A percentile compares a stretch with the other conserved stretches of the same genome.
Conservation (phyloP, 2,888 invertebrate species). For the Choreutis nemorana region DNA sequence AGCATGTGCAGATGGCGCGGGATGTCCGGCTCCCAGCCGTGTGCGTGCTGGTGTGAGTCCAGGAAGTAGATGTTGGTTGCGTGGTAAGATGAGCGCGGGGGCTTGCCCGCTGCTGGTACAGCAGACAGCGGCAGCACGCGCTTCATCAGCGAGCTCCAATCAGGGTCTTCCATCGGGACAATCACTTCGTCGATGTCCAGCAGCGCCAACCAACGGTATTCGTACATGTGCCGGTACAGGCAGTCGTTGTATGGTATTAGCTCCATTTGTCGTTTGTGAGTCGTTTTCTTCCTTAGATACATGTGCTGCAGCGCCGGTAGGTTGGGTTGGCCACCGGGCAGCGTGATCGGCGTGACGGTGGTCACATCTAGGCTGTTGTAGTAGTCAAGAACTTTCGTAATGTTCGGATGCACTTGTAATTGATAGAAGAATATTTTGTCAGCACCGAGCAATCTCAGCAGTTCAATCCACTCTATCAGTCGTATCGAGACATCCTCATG, state of each 20-base stretch:
- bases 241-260: slow-evolving; percentile 97
- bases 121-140: slow-evolving; percentile 72
- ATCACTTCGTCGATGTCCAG: slow-evolving; percentile 95
- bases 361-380: slow-evolving; percentile 74
- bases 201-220: slow-evolving; percentile 87
- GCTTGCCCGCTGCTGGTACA: slow-evolving; percentile 52
- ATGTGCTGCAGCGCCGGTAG: slow-evolving; percentile 87
- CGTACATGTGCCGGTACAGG: slow-evolving; percentile 89
- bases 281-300: slow-evolving; percentile 89
- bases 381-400: slow-evolving; percentile 79
- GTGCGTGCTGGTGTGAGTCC: slow-evolving; percentile 83
- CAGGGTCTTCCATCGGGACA: slow-evolving; percentile 81
- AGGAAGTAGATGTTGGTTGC: slow-evolving; percentile 93
- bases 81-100: slow-evolving; percentile 80
- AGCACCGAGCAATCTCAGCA: slow-evolving; percentile 85
- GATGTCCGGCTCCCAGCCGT: slow-evolving; percentile 79
- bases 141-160: slow-evolving; percentile 82
- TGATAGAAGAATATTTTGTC: slow-evolving; percentile 93
- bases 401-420: slow-evolving; percentile 89
- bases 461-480: slow-evolving; percentile 94
- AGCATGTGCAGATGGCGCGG: slow-evolving; percentile 93
- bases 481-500: slow-evolving; percentile 91
- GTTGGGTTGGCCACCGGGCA: slow-evolving; percentile 92
- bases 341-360: slow-evolving; percentile 79
- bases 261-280: slow-evolving; percentile 94